Evolutionary conservation across 2,113 vertebrate species (phyloP).

Genomic region (Laticauda laticaudata): DNA sequence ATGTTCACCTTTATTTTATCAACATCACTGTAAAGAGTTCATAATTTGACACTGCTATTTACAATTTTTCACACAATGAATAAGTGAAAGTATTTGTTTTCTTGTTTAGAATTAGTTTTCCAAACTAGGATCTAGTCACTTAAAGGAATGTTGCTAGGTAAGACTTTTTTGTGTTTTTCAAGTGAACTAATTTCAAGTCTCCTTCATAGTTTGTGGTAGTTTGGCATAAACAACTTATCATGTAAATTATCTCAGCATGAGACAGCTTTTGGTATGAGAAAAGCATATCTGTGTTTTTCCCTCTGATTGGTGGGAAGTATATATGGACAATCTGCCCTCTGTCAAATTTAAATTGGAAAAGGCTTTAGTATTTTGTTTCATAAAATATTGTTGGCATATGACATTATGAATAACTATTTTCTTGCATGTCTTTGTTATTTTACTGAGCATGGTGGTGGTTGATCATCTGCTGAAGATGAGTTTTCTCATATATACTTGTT

Average conservation of each 20-base stretch:
- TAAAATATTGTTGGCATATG: neutral
- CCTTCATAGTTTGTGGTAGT: neutral
- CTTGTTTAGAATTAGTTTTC: neutral
- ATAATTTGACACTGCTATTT: neutral
- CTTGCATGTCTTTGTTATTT: neutral
- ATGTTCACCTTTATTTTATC: neutral
- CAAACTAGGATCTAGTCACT: neutral
- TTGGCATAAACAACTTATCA: neutral
- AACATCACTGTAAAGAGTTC: neutral
- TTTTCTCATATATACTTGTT: conserved; percentile 48
- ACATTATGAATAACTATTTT: conserved; percentile 3
- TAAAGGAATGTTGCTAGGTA: neutral
- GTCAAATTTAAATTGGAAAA: neutral
- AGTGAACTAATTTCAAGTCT: neutral
- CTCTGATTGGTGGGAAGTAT: neutral
- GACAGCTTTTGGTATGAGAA: neutral
- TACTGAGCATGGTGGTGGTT: neutral
- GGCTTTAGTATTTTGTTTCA: neutral
- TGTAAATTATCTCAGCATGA: neutral
- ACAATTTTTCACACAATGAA: neutral
- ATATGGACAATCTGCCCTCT: neutral
- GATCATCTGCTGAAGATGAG: conserved; percentile 32
- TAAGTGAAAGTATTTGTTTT: neutral
- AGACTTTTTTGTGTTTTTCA: neutral
- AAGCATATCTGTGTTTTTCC: neutral